Evolutionary conservation across 2,113 vertebrate genomes (phyloP), one percentile per base, ranked within the genome.

Genomic region (Tetrao urogallus): DNA sequence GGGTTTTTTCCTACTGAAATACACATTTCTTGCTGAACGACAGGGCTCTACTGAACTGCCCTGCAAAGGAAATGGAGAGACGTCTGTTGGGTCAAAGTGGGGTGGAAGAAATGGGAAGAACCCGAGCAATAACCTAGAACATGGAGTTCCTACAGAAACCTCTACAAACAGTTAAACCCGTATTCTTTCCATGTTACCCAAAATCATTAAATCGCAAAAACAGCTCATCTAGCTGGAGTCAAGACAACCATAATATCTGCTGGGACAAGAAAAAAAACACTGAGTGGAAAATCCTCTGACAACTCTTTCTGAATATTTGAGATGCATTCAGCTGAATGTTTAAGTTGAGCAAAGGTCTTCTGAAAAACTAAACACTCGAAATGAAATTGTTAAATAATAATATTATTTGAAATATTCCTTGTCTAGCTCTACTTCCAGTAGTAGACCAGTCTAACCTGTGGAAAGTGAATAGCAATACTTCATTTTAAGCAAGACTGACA

Each of bases 221-320:
- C 85, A 81, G 57, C 57, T 91, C 65, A 61, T 72, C 69, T 78
- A 74, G 40, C 66, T 78, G 76, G 66, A 94, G 28, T 63, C 40
- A 57, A 61, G 56, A 70, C 83, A 93, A 83, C 40, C 57, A 71
- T 65, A 82, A 71, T 60, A 66, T 43, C 56, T 91, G 25, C 9
- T 67, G 32, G 90, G 80, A 77, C 34, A 72, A 90, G 57, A 71
- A 86, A 89, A 93, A 57, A 90, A 88, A 89, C 17, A 14, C 54
- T n/a, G 78, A 79, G 57, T 77, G 72, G 91, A 97, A 95, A 88
- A 81, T 86, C 91, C 75, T 82, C 56, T 89, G 82, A 93, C 71
- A 90, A 85, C 52, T 89, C 52, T 57, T 92, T 93, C 78, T 92
- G 85, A 81, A 82, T 94, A 90, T 83, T 81, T 83, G 80, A 90